A percentile compares a stretch with the other conserved stretches of the same genome.
Conservation (phyloP, 2,113 vertebrate genomes). For the Chrysochloris asiatica region DNA sequence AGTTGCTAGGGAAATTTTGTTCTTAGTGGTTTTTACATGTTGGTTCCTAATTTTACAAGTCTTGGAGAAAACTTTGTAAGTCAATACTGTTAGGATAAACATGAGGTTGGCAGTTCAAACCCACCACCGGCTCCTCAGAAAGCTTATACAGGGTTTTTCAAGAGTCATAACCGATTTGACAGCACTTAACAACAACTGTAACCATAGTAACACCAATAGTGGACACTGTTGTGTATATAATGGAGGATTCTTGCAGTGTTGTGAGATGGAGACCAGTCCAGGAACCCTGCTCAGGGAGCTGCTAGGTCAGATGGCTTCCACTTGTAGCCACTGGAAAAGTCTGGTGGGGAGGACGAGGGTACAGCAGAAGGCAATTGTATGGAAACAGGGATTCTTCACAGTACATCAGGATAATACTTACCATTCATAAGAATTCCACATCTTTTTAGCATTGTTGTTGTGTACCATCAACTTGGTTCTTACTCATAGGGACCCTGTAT, state of each 20-base stretch:
- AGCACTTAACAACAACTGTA: too few relatives aligned
- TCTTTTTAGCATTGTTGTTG: background rate
- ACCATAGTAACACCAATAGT: background rate
- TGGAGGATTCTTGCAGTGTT: background rate
- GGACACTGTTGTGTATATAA: background rate
- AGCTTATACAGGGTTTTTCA: too few relatives aligned
- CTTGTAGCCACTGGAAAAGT: too few relatives aligned
- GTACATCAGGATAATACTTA: background rate
- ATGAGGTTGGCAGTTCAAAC: too few relatives aligned
- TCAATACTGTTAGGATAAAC: background rate
- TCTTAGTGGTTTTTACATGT: background rate
- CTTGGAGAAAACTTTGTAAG: background rate
- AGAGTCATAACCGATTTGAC: too few relatives aligned
- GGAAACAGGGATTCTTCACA: background rate
- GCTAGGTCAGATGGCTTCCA: background rate
- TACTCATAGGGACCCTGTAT: too few relatives aligned
- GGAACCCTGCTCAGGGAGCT: background rate
- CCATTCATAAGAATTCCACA: background rate
- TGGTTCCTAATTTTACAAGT: conserved; percentile 57
- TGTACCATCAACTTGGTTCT: too few relatives aligned
- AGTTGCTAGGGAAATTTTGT: conserved; percentile 64
- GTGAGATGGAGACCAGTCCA: background rate
- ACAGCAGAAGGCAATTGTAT: background rate
- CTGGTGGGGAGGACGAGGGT: too few relatives aligned
- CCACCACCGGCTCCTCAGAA: too few relatives aligned